Conservation (phyloP, 2,888 invertebrate genomes). For the Beris chalybata region DNA sequence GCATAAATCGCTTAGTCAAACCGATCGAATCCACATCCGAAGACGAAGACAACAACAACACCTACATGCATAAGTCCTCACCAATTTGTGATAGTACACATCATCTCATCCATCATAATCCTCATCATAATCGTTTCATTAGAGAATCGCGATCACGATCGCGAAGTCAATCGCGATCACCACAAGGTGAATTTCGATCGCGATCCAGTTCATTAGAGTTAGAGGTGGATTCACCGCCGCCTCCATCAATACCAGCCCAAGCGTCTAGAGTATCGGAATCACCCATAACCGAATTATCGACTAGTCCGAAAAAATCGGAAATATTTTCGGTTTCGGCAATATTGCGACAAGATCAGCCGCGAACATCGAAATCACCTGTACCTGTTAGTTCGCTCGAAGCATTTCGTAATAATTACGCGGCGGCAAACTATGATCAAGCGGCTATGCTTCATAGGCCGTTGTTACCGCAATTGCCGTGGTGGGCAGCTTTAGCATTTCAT, state of each 20-base stretch:
- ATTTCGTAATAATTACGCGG: slow-evolving; percentile 58
- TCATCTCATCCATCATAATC: slow-evolving; percentile 46
- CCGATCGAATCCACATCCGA: slow-evolving; percentile 63
- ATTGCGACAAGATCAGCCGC: slow-evolving; percentile 75
- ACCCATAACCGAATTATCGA: slow-evolving; percentile 52
- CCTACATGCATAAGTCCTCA: slow-evolving; percentile 54
- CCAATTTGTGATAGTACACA: slow-evolving; percentile 40
- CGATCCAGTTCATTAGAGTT: slow-evolving; percentile 70
- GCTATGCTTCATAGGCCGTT: slow-evolving; percentile 54
- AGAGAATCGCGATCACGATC: slow-evolving; percentile 52
- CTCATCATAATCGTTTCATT: slow-evolving; percentile 46
- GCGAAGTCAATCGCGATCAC: slow-evolving; percentile 49
- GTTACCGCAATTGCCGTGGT: slow-evolving; percentile 54
- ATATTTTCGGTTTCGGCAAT: slow-evolving; percentile 83
- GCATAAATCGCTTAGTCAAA: slow-evolving; percentile 77
- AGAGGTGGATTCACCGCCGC: slow-evolving; percentile 75
- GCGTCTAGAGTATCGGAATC: slow-evolving; percentile 46
- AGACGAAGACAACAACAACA: slow-evolving; percentile 59
- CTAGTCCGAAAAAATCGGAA: slow-evolving; percentile 70
- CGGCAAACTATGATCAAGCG: slow-evolving; percentile 47
- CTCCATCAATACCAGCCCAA: slow-evolving; percentile 50
- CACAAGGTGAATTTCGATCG: slow-evolving; percentile 47
- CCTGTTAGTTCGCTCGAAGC: slow-evolving; percentile 56
- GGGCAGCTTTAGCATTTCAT: slow-evolving; percentile 56
- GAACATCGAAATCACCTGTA: slow-evolving; percentile 58